A percentile compares a stretch with the other conserved stretches of the same genome.
These are phyloP conservation scores for Epinephelus fuscoguttatus DNA, from an alignment of 2,113 vertebrate genomes.

Conservation along the genomic window DNA sequence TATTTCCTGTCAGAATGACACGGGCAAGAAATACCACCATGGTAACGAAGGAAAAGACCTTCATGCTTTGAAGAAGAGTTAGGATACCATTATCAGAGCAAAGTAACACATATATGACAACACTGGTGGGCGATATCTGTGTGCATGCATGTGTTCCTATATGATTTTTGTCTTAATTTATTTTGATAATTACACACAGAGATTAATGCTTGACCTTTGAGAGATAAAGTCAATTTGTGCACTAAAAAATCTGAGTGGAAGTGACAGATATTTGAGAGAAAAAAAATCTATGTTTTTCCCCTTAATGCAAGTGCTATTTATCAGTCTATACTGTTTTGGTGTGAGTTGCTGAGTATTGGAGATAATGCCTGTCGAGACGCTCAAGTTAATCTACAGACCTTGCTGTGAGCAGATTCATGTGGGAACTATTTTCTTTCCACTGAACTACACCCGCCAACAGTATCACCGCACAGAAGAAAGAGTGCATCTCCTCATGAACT, in stretches of 20 bases:
- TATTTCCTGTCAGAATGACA: conserved; percentile 40
- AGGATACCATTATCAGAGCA: background rate
- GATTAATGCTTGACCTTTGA: background rate
- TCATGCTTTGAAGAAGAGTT: background rate
- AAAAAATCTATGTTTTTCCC: no score
- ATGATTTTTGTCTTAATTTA: background rate
- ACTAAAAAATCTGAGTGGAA: background rate
- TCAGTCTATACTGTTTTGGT: no score
- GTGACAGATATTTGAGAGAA: background rate
- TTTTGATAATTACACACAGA: background rate
- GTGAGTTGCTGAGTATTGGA: no score
- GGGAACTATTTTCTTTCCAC: no score
- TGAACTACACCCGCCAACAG: no score
- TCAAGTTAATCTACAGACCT: no score
- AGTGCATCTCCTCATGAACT: no score
- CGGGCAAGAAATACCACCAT: conserved; percentile 11
- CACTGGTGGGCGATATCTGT: no score
- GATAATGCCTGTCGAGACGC: no score
- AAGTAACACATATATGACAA: background rate
- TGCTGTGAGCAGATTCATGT: no score
- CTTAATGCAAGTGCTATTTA: no score
- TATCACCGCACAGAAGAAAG: no score
- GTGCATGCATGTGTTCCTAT: background rate
- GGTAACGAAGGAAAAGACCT: conserved; percentile 15
- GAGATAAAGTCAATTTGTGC: background rate